Conservation (phyloP, 1,140 invertebrate genomes). For the Temnothorax curvispinosus region DNA sequence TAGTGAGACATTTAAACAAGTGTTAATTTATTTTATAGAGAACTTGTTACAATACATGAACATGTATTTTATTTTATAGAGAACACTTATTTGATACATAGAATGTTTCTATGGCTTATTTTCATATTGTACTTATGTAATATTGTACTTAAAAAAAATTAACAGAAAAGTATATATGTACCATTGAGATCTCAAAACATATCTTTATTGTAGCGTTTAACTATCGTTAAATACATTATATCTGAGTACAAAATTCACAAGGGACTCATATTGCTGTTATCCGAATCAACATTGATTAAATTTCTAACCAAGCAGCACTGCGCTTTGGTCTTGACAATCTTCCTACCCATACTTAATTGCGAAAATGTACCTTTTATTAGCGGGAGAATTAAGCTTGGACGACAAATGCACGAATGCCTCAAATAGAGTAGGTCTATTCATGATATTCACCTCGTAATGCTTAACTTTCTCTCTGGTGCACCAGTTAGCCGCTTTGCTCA, state of each 20-base stretch:
- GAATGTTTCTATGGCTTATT: no score
- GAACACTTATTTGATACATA: no score
- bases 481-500: slow-evolving; percentile 92
- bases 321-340: slow-evolving; percentile 83
- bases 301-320: slow-evolving; percentile 67
- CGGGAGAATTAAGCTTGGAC: slow-evolving; percentile 94
- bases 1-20: no score
- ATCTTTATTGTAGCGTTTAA: not conserved
- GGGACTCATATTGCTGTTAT: no score
- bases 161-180: slow-evolving; percentile 11
- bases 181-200: slow-evolving; percentile 39
- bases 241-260: slow-evolving; percentile 41
- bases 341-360: slow-evolving; percentile 90
- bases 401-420: slow-evolving; percentile 96
- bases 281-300: not conserved
- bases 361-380: slow-evolving; percentile 93
- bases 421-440: slow-evolving; percentile 92
- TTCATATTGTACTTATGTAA: no score
- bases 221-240: slow-evolving; percentile 31
- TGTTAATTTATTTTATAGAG: no score
- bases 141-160: not conserved
- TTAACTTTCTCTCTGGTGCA: slow-evolving; percentile 93
- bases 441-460: slow-evolving; percentile 93
- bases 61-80: no score
- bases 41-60: no score